phyloP scores from a whole-genome alignment of 1,140 invertebrate species.

The Sminthurides bifidus region DNA sequence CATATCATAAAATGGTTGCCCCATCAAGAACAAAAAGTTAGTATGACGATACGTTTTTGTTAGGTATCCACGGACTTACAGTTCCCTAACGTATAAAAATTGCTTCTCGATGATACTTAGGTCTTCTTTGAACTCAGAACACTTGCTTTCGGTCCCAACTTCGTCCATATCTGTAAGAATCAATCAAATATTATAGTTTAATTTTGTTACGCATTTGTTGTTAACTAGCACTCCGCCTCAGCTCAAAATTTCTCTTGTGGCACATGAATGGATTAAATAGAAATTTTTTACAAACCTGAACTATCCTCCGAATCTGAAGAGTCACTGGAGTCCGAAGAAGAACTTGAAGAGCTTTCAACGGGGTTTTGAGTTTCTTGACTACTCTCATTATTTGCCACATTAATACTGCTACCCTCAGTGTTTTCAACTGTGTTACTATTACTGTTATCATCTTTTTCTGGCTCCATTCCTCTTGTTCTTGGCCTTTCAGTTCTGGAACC shows the following conservation, averaged over 20 bases:
- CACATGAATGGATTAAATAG: not conserved
- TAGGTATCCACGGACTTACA: too few relatives aligned
- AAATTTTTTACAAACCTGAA: conserved; percentile 36
- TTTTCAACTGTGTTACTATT: not conserved
- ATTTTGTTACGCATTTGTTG: too few relatives aligned
- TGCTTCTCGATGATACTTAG: conserved; percentile 77
- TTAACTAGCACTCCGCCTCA: too few relatives aligned
- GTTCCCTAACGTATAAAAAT: conserved; percentile 72
- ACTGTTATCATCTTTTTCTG: not conserved
- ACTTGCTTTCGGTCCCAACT: conserved; percentile 71
- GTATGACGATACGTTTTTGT: too few relatives aligned
- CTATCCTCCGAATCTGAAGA: conserved; percentile 42
- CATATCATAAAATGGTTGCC: conserved; percentile 1
- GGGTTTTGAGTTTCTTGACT: conserved; percentile 22
- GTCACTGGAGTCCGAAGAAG: conserved; percentile 32
- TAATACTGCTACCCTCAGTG: conserved; percentile 10
- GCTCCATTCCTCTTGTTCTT: not conserved
- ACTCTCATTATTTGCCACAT: too few relatives aligned
- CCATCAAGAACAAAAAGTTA: conserved; percentile 6
- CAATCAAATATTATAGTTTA: too few relatives aligned
- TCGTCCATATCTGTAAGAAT: conserved; percentile 72
- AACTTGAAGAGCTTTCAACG: conserved; percentile 18
- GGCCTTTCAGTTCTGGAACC: not conserved
- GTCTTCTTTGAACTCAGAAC: conserved; percentile 71
- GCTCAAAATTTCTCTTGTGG: not conserved